Percentiles rank a stretch among this genome's conserved stretches.
Conservation (phyloP, 2,113 vertebrate species). For the Hippocampus barbouri region DNA sequence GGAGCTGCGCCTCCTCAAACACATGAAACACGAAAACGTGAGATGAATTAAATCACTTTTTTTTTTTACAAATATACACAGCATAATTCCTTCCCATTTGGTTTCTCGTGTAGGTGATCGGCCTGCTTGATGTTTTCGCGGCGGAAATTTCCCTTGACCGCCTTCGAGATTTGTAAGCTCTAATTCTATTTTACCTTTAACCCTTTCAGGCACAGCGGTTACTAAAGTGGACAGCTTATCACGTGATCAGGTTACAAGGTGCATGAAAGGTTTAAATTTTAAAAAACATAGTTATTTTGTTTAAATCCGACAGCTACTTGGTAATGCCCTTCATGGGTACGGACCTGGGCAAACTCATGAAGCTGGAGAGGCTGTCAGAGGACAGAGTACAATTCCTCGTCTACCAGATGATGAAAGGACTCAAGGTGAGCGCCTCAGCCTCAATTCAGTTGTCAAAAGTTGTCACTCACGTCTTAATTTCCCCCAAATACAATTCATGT, state of each 20-base stretch:
- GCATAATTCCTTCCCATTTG: too few relatives aligned
- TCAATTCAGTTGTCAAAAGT: neutral
- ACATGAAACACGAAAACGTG: constrained; percentile 95
- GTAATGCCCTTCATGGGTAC: constrained; percentile 76
- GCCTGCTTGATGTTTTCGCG: constrained; percentile 88
- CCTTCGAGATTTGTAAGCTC: constrained; percentile 87
- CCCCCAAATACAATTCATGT: neutral
- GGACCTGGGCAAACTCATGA: constrained; percentile 74
- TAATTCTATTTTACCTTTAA: too few relatives aligned
- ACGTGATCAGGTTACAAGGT: too few relatives aligned
- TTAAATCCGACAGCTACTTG: constrained; percentile 61
- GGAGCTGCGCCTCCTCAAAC: constrained; percentile 88
- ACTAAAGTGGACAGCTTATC: too few relatives aligned
- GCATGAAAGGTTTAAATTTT: neutral
- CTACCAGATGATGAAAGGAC: constrained; percentile 89
- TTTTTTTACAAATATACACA: too few relatives aligned
- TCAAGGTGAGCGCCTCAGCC: constrained; percentile 76
- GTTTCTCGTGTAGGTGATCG: constrained; percentile 81
- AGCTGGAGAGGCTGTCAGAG: constrained; percentile 76
- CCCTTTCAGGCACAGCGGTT: too few relatives aligned
- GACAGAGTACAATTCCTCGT: constrained; percentile 91
- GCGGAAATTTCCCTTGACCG: constrained; percentile 82
- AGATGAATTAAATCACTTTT: constrained; percentile 34
- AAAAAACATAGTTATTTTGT: neutral
- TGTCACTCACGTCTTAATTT: neutral